Evolutionary conservation across 2,797 vertebrate genomes (phyloP), one percentile per base, ranked within the genome.

Genomic region (Bovichtus diacanthus): DNA sequence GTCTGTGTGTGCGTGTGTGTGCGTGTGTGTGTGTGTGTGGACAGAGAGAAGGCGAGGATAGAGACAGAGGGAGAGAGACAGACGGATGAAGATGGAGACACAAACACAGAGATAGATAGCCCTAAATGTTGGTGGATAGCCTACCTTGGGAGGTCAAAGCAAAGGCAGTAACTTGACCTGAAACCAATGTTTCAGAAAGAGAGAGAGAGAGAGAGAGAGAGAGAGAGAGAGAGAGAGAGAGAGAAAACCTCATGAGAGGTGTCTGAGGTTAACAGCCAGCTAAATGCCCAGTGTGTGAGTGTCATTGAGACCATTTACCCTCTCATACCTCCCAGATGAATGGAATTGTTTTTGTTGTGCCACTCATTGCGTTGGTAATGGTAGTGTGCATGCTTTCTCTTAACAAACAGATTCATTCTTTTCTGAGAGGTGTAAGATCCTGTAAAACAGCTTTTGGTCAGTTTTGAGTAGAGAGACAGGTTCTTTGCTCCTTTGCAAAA

Each of bases 141-240:
- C 1, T 34, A 79, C 77, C 77, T 61, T 51, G 49, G 71, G 79
- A 87, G 82, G 89, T 88, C 81, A 82, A 64, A 82, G 65, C 66
- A 79, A 80, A 78, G 85, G 65, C 70, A 63, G 80, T 81, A 87
- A 90, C 78, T 76, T 69, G 85, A 90, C 76, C 88, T 86, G 81
- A 88, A 87, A 84, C 85, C 88, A 74, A 83, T 90, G 82, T 83
- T 81, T 81, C 72, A 82, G 43, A 18, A 55, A 73, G 44, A 56
- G 46, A 53, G 56, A 63, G 41, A 13, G 46, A 38, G 58, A 49
- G n/a, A 44, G 64, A 27, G 27, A 34, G 31, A 34, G 31, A 34
- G 31, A 34, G 31, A 1, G 47, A 12, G 55, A 70, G 44, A 53
- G 46, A 44, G 53, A 58, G 15, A 12, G 56, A 27, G 19, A 46